These are phyloP conservation scores for Passer montanus DNA, from an alignment of 2,113 vertebrate genomes.

Conservation along the genomic window DNA sequence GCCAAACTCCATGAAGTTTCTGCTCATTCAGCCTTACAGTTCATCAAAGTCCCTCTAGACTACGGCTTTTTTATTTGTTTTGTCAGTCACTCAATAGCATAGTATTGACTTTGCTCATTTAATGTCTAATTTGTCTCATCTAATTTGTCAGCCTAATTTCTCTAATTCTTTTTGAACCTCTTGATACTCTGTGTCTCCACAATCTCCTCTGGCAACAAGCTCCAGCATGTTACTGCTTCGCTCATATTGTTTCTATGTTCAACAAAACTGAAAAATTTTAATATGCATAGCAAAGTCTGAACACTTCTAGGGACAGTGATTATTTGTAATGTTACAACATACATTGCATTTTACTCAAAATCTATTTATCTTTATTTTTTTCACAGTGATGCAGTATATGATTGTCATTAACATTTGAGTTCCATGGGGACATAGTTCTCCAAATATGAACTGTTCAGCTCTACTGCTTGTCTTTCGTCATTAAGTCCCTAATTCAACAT, in stretches of 20 bases:
- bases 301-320: neutral
- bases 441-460: slow-evolving; percentile 1
- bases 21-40: neutral
- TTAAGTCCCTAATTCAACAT: slow-evolving; percentile 26
- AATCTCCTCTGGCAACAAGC: neutral
- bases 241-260: neutral
- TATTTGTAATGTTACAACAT: neutral
- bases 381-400: neutral
- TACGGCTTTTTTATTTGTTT: slow-evolving; percentile 12
- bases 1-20: neutral
- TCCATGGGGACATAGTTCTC: neutral
- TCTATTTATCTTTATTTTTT: neutral
- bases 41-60: neutral
- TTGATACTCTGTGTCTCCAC: neutral
- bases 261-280: neutral
- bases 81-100: neutral
- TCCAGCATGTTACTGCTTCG: neutral
- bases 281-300: neutral
- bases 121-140: slow-evolving; percentile 15
- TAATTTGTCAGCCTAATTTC: slow-evolving; percentile 51
- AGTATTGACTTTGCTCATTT: slow-evolving; percentile 41
- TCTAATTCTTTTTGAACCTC: slow-evolving; percentile 24
- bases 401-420: neutral
- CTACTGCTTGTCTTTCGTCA: neutral
- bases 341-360: neutral